Conservation (phyloP, 2,113 vertebrate species). For the Rhinolophus ferrumequinum region DNA sequence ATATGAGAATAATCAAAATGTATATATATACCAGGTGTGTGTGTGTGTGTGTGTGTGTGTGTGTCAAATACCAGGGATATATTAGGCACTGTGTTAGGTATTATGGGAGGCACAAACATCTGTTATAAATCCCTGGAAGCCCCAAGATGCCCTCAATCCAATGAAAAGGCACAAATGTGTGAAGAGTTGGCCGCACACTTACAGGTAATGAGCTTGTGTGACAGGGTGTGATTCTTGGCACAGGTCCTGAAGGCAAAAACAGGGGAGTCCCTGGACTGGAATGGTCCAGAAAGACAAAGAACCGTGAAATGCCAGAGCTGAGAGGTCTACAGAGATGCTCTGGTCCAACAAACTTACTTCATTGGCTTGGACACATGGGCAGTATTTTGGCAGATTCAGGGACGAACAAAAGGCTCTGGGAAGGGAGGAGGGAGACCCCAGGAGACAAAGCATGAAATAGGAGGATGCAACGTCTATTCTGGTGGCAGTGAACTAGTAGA, state of each 20-base stretch:
- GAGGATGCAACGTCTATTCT: background rate
- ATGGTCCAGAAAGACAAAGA: background rate
- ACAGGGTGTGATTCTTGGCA: background rate
- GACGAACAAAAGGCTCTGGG: background rate
- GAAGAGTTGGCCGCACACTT: background rate
- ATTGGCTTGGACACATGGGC: background rate
- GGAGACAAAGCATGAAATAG: background rate
- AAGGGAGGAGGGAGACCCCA: background rate
- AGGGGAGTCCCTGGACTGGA: background rate
- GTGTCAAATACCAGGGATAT: background rate
- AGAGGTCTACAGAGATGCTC: background rate
- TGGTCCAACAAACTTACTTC: background rate
- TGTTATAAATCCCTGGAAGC: background rate
- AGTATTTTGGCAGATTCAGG: background rate
- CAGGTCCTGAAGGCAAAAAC: background rate
- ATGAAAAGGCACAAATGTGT: background rate
- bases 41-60: background rate
- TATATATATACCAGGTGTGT: background rate
- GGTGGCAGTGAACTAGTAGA: background rate
- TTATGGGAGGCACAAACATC: background rate
- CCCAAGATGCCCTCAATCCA: background rate
- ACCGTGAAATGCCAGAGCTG: no score
- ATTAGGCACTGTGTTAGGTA: background rate
- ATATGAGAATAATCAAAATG: background rate
- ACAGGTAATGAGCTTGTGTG: fast-evolving